phyloP scores from a whole-genome alignment of 2,797 vertebrate genomes.

The Graptemys geographica region DNA sequence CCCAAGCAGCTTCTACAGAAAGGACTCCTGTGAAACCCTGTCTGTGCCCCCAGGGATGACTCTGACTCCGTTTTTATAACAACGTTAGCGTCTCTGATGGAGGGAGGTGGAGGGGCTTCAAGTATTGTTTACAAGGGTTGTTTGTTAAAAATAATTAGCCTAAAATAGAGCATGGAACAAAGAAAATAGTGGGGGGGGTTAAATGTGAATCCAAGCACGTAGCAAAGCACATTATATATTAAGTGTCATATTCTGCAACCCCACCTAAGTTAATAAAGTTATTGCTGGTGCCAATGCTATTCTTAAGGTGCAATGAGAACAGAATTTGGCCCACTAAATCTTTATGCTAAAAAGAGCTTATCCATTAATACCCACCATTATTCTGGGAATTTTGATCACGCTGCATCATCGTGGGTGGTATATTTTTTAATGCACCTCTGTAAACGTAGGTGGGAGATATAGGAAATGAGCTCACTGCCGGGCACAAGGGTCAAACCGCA shows the following conservation, averaged over 20 bases:
- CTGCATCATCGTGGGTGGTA: not conserved
- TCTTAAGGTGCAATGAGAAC: not conserved
- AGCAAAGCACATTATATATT: not conserved
- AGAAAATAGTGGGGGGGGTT: not conserved
- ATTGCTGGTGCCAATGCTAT: not conserved
- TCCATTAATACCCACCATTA: not conserved
- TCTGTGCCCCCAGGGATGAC: not conserved
- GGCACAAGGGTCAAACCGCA: not conserved
- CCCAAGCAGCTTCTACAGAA: not conserved
- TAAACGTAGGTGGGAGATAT: not conserved
- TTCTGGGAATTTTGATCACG: not conserved
- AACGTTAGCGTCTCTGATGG: constrained; percentile 22
- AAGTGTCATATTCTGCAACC: not conserved
- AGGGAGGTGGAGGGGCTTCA: not conserved
- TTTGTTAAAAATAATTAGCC: constrained; percentile 30
- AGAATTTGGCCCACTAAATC: not conserved
- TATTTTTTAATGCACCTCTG: not conserved
- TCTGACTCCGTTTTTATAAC: constrained; percentile 23
- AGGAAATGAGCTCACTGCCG: constrained; percentile 20
- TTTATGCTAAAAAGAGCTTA: not conserved
- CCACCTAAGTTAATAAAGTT: not conserved
- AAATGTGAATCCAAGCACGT: not conserved
- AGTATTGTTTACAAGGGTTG: not conserved
- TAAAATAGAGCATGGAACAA: not conserved
- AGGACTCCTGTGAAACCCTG: not conserved